Base-by-base conservation (phyloP, 2,888 invertebrate genomes). In the Callimorpha dominula region DNA sequence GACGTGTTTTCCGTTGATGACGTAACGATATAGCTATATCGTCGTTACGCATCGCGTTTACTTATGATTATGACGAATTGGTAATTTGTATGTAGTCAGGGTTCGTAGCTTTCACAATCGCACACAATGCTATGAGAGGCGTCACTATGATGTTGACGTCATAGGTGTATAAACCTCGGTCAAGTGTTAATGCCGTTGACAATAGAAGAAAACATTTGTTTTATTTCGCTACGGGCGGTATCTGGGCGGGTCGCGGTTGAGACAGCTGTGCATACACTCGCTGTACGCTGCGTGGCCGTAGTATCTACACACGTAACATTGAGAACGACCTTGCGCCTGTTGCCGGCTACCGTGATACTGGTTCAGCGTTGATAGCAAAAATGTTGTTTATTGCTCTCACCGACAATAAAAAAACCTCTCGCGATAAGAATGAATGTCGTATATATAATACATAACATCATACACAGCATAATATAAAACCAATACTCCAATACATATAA, bases 311-410 rank as follows among this genome's bases (percentile, higher is more conserved):
- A 85, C 86, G 90, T 92, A 91, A 90, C 93, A 94, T 93, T 93
- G 92, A 91, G 82, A 87, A 85, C 91, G 94, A 93, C 94, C 94
- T 95, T 94, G 93, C 86, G 91, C 88, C 85, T 86, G 90, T 90
- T 93, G 90, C 88, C 87, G 88, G 81, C 87, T 86, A 81, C 84
- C 78, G 83, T 86, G 82, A 82, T 81, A 78, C 80, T 76, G 74
- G 72, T 79, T 75, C 80, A 85, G 74, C 81, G 80, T 79, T 87
- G 80, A 83, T 88, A 88, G 79, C 84, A 79, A 84, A 88, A 85
- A 86, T 77, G 74, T 80, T 74, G 68, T 81, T 81, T 77, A 83
- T 81, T 81, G 78, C 52, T 57, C 66, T 65, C 43, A 49, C 52
- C 40, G 54, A 49, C 71, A 67, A 71, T 71, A 70, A 72, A 72